Base-by-base conservation (phyloP, 2,888 invertebrate species). In the Acrobasis repandana region DNA sequence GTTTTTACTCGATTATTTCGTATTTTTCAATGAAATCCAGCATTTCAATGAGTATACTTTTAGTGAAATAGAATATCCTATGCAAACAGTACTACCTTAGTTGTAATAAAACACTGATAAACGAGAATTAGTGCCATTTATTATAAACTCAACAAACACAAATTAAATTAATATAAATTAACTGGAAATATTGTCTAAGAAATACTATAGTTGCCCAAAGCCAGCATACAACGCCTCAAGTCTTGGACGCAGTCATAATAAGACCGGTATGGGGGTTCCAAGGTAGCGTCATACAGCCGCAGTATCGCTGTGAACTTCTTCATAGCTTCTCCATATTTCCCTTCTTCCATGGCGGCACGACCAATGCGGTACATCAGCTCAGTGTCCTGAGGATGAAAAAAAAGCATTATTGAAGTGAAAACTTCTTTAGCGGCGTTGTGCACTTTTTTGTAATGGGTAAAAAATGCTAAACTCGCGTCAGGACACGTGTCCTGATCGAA, bases 161-260 rank as follows among this genome's bases (percentile, higher is more conserved):
- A 14, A 28, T 28, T 20, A 28, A 8, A 28, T n/a, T 8, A n/a
- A 50, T 4, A 28, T 11, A 14, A 28, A 50, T 3, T 11, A 9
- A 3, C 16, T 16, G 16, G 3, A 33, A n/a, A 9, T 36, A 34
- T 36, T 9, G 33, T 15, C 36, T 71, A 83, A 50, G 75, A 73
- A 78, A 91, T 85, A 63, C 85, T 90, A 63, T 92, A 88, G 69
- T 95, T 95, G 56, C 96, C 96, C 67, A 94, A 85, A 61, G 95
- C 90, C 4, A 96, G 86, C 85, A 95, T 93, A 69, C 95, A 95
- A 57, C 94, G 93, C 68, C 95, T 93, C 14, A 95, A 86, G 58
- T 94, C 94, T 80, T 96, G 95, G 63, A 96, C 95, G 75, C 95
- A 96, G 56, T 96, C 90, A 72, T 96, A 95, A 79, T 95, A 96